These are phyloP conservation scores for Pluvianellus socialis DNA, from an alignment of 2,113 vertebrate genomes.

Conservation along the genomic window DNA sequence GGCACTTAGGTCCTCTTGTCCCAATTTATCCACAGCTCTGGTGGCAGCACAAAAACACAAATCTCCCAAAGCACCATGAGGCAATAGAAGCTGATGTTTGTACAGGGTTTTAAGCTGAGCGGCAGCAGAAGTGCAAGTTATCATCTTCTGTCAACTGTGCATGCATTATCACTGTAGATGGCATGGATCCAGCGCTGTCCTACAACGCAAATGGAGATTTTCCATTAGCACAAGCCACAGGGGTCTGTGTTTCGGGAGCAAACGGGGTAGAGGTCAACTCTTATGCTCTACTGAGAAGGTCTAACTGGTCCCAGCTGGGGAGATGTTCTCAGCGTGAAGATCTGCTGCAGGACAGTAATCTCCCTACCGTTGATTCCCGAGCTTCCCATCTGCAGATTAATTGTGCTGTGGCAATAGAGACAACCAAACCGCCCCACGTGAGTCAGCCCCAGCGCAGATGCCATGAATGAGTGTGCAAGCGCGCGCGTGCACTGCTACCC, in stretches of 20 bases:
- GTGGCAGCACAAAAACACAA: not conserved
- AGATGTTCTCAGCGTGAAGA: not conserved
- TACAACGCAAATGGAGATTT: not conserved
- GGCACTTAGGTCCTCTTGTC: not conserved
- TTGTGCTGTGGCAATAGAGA: not conserved
- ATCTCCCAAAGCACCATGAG: not conserved
- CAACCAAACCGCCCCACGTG: not conserved
- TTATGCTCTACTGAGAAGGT: not conserved
- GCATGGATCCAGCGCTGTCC: not conserved
- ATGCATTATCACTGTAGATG: slow-evolving; percentile 36
- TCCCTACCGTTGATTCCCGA: not conserved
- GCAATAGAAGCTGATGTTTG: not conserved
- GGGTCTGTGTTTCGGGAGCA: not conserved
- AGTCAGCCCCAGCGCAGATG: not conserved
- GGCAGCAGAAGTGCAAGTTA: slow-evolving; percentile 27
- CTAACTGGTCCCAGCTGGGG: slow-evolving; percentile 43
- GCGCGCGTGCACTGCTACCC: not conserved
- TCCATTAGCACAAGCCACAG: slow-evolving; percentile 42
- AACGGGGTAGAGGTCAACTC: not conserved
- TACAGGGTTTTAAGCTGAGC: not conserved
- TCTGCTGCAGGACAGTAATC: not conserved
- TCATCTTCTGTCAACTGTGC: slow-evolving; percentile 41
- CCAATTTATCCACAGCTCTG: not conserved
- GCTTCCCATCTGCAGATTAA: slow-evolving; percentile 4
- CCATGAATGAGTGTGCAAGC: not conserved